Evolutionary conservation across 2,888 invertebrate species (phyloP).

Genomic region (Buathra laborator): DNA sequence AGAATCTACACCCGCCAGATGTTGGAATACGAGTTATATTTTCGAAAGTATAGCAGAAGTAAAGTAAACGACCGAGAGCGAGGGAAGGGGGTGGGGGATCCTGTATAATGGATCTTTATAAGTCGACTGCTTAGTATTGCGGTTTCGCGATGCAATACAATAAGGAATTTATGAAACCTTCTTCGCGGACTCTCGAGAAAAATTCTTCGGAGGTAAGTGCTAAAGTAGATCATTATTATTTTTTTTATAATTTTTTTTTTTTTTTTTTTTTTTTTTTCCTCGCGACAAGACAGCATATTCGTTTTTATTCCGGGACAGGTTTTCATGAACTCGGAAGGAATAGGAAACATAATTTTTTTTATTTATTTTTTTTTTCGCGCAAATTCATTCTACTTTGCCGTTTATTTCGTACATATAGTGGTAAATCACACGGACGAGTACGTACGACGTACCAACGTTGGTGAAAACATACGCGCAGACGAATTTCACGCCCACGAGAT

Average conservation of each 20-base stretch:
- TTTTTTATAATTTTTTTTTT: neutral
- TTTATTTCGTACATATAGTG: neutral
- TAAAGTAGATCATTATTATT: constrained; percentile 31
- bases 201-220: neutral
- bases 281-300: neutral
- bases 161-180: constrained; percentile 25
- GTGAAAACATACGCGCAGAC: constrained; percentile 35
- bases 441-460: neutral
- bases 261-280: too few species aligned
- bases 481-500: constrained; percentile 33
- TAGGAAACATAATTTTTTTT: neutral
- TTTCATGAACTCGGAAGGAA: neutral
- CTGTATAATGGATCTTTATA: constrained; percentile 27
- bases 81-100: neutral
- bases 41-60: constrained; percentile 22
- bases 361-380: neutral
- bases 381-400: neutral
- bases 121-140: neutral
- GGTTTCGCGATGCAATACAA: constrained; percentile 14
- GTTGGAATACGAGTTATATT: constrained; percentile 57
- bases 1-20: constrained; percentile 41
- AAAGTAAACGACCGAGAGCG: constrained; percentile 7
- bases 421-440: neutral
- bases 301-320: neutral
- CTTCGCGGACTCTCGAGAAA: neutral